Evolutionary conservation across 2,797 vertebrate species (phyloP), one percentile per base, ranked within the genome.

Genomic region (Salmo trutta): DNA sequence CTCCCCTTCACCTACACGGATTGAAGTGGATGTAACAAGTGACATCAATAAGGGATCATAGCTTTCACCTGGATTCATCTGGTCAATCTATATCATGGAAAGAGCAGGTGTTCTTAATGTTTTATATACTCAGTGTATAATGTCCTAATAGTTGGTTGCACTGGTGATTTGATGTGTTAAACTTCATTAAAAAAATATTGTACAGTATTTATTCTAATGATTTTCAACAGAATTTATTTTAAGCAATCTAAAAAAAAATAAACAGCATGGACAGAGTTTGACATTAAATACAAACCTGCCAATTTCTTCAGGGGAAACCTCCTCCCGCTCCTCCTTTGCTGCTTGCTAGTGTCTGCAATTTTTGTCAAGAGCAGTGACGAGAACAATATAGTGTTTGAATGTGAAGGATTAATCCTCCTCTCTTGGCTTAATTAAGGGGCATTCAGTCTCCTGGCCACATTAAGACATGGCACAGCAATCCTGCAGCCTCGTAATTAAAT

Each of bases 401-500:
- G 36, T 85, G 59, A 85, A 84, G 83, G 78, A 90, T 91, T 92
- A 90, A 92, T 92, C 79, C 80, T 83, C 81, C 56, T 83, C 82
- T 84, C 86, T 87, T 76, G 0, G 51, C 91, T 90, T 94, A 93
- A 94, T 94, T 93, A 94, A 90, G 89, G 92, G 93, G 93, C 92
- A 93, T 90, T 91, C 89, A 83, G 86, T 91, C 92, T 91, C 84
- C 80, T 70, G 82, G 86, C 82, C 87, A 88, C 89, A 90, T 90
- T 90, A 89, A 88, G 88, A 88, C 85, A 83, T 76, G 76, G 84
- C 85, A 84, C 82, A 90, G 77, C 73, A 77, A 85, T 91, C 88
- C 85, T 87, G n/a, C 85, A 66, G 86, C 82, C 88, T 86, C 85
- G 78, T 93, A 91, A 93, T 93, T 93, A 92, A 93, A 93, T 91